phyloP scores from a whole-genome alignment of 2,113 vertebrate species.

The Cichladusa arquata region DNA sequence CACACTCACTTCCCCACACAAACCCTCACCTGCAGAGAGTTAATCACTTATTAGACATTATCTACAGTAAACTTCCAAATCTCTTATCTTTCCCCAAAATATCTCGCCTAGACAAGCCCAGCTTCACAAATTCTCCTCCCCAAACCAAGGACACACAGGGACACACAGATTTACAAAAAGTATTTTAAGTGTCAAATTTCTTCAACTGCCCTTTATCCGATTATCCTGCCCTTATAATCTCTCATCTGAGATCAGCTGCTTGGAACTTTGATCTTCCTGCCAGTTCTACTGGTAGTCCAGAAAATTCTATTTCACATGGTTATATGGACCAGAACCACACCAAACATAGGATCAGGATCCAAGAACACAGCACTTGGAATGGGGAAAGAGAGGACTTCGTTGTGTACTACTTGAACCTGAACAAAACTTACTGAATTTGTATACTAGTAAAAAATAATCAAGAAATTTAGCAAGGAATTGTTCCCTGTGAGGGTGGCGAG shows the following conservation, averaged over 20 bases:
- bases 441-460: not conserved
- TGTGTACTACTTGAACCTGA: not conserved
- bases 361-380: not conserved
- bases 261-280: constrained; percentile 55
- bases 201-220: constrained; percentile 43
- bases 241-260: constrained; percentile 44
- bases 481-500: rapidly evolving
- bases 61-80: not conserved
- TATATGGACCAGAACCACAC: not conserved
- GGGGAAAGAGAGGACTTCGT: not conserved
- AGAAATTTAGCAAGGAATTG: not conserved
- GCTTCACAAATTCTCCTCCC: not conserved
- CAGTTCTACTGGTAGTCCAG: not conserved
- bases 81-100: not conserved
- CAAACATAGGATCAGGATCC: not conserved
- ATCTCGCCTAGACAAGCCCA: not conserved
- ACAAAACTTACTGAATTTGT: not conserved
- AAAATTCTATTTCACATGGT: not conserved
- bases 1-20: not conserved
- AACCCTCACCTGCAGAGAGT: not conserved
- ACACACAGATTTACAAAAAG: constrained; percentile 24
- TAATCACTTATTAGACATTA: not conserved
- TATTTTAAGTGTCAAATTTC: constrained; percentile 47
- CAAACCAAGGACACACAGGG: not conserved
- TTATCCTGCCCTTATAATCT: constrained; percentile 49